Evolutionary conservation across 1,140 invertebrate species (phyloP).

Genomic region (Microvelia longipes): DNA sequence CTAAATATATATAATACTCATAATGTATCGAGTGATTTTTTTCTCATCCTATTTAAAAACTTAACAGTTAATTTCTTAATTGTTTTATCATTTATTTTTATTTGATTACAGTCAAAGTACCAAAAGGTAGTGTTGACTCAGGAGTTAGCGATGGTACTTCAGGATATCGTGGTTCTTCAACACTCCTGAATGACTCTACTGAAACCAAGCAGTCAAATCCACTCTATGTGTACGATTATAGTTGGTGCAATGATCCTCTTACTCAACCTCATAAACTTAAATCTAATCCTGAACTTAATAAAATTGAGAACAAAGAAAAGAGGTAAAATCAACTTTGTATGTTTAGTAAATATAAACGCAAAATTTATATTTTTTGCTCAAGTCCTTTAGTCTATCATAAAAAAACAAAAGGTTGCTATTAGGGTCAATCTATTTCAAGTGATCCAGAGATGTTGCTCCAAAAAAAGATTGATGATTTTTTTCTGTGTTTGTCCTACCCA

Average conservation of each 20-base stretch:
- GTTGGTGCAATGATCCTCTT: conserved; percentile 29
- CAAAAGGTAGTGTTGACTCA: not conserved
- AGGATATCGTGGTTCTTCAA: conserved; percentile 69
- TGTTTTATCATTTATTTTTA: too few relatives aligned
- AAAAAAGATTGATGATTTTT: too few relatives aligned
- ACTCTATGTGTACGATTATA: conserved; percentile 65
- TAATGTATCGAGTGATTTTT: too few relatives aligned
- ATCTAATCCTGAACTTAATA: conserved; percentile 11
- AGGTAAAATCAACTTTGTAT: conserved; percentile 10
- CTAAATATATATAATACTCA: too few relatives aligned
- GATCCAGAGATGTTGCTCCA: too few relatives aligned
- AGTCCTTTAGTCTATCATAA: too few relatives aligned
- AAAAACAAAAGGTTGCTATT: too few relatives aligned
- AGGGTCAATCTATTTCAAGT: too few relatives aligned
- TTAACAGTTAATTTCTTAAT: too few relatives aligned
- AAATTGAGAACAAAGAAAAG: conserved; percentile 9
- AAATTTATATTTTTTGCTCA: not conserved
- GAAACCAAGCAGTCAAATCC: conserved; percentile 46
- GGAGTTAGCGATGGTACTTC: conserved; percentile 36
- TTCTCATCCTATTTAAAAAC: too few relatives aligned
- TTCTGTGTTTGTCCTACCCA: too few relatives aligned
- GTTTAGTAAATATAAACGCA: not conserved
- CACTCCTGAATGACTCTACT: conserved; percentile 58
- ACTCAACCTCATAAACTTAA: conserved; percentile 9
- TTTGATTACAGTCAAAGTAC: not conserved